Conservation (phyloP, 2,113 vertebrate genomes). For the Pao palembangensis region DNA sequence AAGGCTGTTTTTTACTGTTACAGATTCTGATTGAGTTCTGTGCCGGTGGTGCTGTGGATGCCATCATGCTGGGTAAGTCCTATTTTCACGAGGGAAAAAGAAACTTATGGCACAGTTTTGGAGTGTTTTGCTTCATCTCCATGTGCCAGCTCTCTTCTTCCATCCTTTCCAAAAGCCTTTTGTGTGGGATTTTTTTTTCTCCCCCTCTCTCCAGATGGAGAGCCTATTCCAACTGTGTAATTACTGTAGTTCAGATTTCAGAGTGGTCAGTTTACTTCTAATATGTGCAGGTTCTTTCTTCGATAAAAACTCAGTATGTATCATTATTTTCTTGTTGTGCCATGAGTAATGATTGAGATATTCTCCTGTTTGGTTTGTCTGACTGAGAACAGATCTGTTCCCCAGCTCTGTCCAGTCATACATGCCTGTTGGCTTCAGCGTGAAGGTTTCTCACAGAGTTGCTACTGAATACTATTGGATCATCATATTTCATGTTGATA, state of each 20-base stretch:
- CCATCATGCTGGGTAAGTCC: slow-evolving; percentile 94
- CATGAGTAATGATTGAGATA: slow-evolving; percentile 7
- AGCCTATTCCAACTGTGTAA: slow-evolving; percentile 56
- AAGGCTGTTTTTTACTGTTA: slow-evolving; percentile 39
- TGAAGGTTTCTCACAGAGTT: slow-evolving; percentile 27
- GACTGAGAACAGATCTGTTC: slow-evolving; percentile 3
- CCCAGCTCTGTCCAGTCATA: too few species aligned
- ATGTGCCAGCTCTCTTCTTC: slow-evolving; percentile 52
- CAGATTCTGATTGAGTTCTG: slow-evolving; percentile 99
- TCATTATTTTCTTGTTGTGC: slow-evolving; percentile 8
- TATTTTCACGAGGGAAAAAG: slow-evolving; percentile 30
- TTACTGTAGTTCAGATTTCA: slow-evolving; percentile 68
- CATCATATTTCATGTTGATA: slow-evolving; percentile 4
- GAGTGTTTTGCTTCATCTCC: slow-evolving; percentile 35
- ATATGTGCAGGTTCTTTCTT: slow-evolving; percentile 32
- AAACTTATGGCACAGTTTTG: slow-evolving; percentile 24
- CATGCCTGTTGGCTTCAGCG: slow-evolving; percentile 20
- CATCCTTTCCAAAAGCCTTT: slow-evolving; percentile 37
- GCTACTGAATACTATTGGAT: neutral
- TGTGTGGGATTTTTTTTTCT: slow-evolving; percentile 35
- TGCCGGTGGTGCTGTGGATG: slow-evolving; percentile 96
- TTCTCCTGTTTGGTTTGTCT: slow-evolving; percentile 33
- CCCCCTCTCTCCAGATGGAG: slow-evolving; percentile 18
- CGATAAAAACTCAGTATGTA: slow-evolving; percentile 23
- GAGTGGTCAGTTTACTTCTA: slow-evolving; percentile 51